A percentile compares a stretch with the other conserved stretches of the same genome.
Evolutionary conservation across 2,113 vertebrate genomes (phyloP).

Genomic region (Zosterops borbonicus): DNA sequence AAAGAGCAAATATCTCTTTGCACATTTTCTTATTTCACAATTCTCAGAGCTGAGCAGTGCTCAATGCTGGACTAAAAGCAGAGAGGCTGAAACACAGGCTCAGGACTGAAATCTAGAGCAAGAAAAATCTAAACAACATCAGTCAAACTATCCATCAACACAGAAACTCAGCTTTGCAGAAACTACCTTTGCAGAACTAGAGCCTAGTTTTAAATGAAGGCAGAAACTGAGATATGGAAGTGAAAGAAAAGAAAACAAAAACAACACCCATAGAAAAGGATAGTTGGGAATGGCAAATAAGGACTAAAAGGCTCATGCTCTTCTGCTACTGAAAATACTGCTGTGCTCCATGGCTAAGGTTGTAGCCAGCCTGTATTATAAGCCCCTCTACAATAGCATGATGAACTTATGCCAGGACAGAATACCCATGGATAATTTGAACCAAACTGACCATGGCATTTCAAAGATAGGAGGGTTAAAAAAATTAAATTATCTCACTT

Average conservation of each 20-base stretch:
- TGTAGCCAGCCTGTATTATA: neutral
- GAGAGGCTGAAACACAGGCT: neutral
- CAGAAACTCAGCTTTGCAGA: neutral
- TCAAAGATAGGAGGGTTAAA: neutral
- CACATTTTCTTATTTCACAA: neutral
- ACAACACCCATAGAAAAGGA: neutral
- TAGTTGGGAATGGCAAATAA: neutral
- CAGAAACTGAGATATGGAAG: neutral
- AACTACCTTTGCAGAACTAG: neutral
- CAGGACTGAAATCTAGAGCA: neutral
- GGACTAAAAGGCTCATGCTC: neutral
- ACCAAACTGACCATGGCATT: neutral
- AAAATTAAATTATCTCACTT: neutral
- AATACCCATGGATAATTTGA: neutral
- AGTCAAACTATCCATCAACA: neutral
- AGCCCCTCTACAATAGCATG: neutral
- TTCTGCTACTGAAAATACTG: neutral
- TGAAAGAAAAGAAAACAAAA: neutral
- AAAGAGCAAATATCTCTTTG: neutral
- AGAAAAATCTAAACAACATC: neutral
- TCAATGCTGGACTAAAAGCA: neutral
- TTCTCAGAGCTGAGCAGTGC: neutral
- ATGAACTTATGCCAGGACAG: neutral
- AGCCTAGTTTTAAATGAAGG: neutral
- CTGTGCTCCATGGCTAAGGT: neutral